Conservation (phyloP, 2,888 invertebrate species). For the Dryococelus australis region DNA sequence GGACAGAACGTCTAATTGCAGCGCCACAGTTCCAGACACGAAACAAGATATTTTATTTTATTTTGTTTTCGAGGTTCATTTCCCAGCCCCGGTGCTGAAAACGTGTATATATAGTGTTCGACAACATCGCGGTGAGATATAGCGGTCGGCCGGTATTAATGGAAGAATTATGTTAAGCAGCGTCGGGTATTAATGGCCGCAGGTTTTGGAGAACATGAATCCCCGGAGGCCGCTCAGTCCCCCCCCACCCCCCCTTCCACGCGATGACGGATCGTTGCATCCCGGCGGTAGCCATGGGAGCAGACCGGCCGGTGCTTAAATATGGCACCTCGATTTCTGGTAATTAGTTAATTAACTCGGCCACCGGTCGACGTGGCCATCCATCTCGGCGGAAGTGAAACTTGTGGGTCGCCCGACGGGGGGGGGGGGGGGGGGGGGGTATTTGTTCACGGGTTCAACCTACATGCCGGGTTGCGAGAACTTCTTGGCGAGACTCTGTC, state of each 20-base stretch:
- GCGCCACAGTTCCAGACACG: background rate
- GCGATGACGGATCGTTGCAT: background rate
- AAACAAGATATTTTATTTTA: background rate
- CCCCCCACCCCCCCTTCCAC: too few species aligned
- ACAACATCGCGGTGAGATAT: background rate
- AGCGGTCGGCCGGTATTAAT: background rate
- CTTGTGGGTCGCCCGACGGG: background rate
- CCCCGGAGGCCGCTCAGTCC: background rate
- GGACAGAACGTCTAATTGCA: background rate
- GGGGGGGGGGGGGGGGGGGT: too few species aligned
- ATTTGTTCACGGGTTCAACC: too few species aligned
- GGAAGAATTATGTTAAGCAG: slow-evolving; percentile 9
- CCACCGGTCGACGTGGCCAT: background rate
- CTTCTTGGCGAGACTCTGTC: too few species aligned
- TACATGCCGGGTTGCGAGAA: too few species aligned
- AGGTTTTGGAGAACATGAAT: background rate
- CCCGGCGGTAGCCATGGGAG: background rate
- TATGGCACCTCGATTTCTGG: background rate
- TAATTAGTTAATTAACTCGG: slow-evolving; percentile 16
- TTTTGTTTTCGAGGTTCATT: background rate
- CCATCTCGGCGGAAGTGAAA: background rate
- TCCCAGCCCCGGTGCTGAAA: background rate
- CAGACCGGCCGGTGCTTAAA: background rate
- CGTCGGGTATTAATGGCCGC: background rate
- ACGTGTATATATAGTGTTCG: slow-evolving; percentile 16